Conservation (phyloP, 1,140 invertebrate genomes). For the Pseudomyrmex gracilis region DNA sequence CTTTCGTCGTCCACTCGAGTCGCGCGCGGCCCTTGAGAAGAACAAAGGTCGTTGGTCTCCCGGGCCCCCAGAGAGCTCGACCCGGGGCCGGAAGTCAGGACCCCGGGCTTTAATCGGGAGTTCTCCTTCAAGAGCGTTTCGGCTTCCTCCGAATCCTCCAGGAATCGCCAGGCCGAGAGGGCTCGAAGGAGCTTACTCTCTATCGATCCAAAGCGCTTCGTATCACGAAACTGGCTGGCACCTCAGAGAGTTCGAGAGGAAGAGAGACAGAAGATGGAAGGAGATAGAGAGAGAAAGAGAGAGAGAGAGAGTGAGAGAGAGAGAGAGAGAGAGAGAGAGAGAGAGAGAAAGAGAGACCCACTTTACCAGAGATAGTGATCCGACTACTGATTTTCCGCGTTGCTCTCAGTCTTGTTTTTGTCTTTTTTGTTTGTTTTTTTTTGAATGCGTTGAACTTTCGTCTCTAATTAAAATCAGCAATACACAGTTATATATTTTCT, state of each 20-base stretch:
- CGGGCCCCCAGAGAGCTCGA: neutral
- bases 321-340: slow-evolving; percentile 14
- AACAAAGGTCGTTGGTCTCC: slow-evolving; percentile 66
- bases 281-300: neutral
- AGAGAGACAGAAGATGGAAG: slow-evolving; percentile 8
- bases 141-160: slow-evolving; percentile 65
- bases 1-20: slow-evolving; percentile 69
- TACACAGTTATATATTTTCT: neutral
- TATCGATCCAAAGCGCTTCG: slow-evolving; percentile 72
- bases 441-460: slow-evolving; percentile 12
- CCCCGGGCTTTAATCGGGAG: slow-evolving; percentile 5
- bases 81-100: slow-evolving; percentile 39
- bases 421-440: neutral
- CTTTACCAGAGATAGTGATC: slow-evolving; percentile 49
- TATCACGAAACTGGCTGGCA: slow-evolving; percentile 76
- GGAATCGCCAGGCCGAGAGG: slow-evolving; percentile 64
- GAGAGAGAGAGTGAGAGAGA: neutral
- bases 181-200: slow-evolving; percentile 71
- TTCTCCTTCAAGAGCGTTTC: slow-evolving; percentile 46
- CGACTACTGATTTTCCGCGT: slow-evolving; percentile 34
- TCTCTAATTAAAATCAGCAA: slow-evolving; percentile 34
- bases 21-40: slow-evolving; percentile 62
- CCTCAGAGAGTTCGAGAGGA: slow-evolving; percentile 61
- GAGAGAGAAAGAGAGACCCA: slow-evolving; percentile 20
- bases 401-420: slow-evolving; percentile 36